Percentiles rank a stretch among this genome's conserved stretches.
phyloP scores from a whole-genome alignment of 2,113 vertebrate genomes.

The Antechinus stuartii region DNA sequence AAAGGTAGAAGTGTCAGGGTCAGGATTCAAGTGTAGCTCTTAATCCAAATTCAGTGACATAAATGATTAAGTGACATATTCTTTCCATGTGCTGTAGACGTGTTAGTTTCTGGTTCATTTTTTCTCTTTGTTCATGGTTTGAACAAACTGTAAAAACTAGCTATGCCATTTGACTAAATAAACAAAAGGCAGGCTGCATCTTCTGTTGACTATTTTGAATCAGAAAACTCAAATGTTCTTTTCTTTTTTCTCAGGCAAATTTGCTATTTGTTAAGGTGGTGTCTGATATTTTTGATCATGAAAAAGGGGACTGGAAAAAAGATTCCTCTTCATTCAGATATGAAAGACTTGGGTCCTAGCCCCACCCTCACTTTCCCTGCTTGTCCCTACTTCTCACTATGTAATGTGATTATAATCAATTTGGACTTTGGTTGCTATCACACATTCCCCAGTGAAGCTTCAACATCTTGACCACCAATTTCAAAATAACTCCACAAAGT shows the following conservation, averaged over 20 bases:
- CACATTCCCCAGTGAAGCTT: constrained; percentile 58
- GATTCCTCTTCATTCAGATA: neutral
- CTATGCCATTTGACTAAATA: neutral
- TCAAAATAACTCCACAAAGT: constrained; percentile 82
- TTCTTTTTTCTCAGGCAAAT: neutral
- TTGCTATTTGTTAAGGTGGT: neutral
- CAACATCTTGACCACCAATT: constrained; percentile 77
- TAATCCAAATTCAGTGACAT: constrained; percentile 11
- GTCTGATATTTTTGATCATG: neutral
- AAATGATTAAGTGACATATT: neutral
- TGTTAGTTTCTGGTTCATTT: neutral
- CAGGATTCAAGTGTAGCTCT: neutral
- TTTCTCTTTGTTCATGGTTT: constrained; percentile 1
- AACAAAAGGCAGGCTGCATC: neutral
- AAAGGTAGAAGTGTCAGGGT: neutral
- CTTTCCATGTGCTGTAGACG: neutral
- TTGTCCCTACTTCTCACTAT: constrained; percentile 45
- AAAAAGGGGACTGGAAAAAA: neutral
- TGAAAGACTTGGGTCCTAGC: neutral
- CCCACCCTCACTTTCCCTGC: neutral
- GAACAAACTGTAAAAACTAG: neutral
- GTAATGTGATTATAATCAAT: constrained; percentile 65
- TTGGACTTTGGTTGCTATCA: constrained; percentile 68
- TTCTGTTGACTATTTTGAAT: constrained; percentile 20
- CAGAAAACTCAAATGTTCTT: neutral